Conservation (phyloP, 2,797 vertebrate genomes). For the Centroberyx gerrardi region DNA sequence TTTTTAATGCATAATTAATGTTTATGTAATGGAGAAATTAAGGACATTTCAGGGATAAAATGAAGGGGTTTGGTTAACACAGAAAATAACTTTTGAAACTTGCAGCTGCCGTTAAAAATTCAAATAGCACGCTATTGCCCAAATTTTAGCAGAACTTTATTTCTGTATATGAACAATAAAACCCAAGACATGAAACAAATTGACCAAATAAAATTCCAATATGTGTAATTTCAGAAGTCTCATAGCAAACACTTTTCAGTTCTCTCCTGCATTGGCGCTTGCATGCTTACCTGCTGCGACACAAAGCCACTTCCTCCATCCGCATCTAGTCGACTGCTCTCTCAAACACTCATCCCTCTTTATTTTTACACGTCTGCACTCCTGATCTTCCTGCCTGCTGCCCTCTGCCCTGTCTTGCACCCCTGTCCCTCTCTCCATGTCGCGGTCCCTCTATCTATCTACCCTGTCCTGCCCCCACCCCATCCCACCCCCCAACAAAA, state of each 20-base stretch:
- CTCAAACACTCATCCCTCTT: constrained; percentile 20
- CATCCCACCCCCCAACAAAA: constrained; percentile 67
- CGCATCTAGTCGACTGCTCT: constrained; percentile 6
- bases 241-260: neutral
- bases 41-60: too few relatives aligned
- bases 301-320: constrained; percentile 62
- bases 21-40: too few relatives aligned
- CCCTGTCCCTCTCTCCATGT: constrained; percentile 46
- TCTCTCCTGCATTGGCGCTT: neutral
- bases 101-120: too few relatives aligned
- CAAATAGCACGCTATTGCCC: too few relatives aligned
- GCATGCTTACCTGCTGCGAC: constrained; percentile 56
- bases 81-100: too few relatives aligned
- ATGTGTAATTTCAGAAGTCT: too few relatives aligned
- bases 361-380: constrained; percentile 15
- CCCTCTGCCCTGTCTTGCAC: constrained; percentile 40
- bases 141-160: too few relatives aligned
- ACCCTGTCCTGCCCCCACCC: constrained; percentile 31
- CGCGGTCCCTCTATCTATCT: constrained; percentile 74
- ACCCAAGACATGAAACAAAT: too few relatives aligned
- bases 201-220: too few relatives aligned
- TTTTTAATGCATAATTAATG: too few relatives aligned
- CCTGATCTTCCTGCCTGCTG: constrained; percentile 30
- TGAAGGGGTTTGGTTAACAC: too few relatives aligned
- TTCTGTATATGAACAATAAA: too few relatives aligned